Evolutionary conservation across 2,113 vertebrate species (phyloP).

Genomic region (Asarcornis scutulata): DNA sequence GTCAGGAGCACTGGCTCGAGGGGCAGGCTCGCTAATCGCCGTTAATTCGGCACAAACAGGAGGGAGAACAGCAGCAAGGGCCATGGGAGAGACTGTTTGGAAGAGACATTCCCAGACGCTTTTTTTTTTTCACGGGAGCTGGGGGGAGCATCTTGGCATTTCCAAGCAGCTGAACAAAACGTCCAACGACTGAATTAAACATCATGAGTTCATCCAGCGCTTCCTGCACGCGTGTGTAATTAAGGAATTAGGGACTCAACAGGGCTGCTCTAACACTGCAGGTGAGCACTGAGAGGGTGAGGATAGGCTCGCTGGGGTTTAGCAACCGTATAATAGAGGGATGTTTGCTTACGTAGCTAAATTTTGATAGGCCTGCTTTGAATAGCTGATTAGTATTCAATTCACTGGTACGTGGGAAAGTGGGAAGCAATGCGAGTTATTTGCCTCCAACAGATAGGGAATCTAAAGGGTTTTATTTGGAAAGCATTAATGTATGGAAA

Average conservation of each 20-base stretch:
- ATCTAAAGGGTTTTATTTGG: not conserved
- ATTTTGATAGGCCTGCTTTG: accelerated
- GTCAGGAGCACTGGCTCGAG: too few species aligned
- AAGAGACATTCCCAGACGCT: not conserved
- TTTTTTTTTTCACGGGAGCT: not conserved
- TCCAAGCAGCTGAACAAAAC: not conserved
- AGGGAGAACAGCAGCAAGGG: not conserved
- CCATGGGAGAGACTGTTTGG: not conserved
- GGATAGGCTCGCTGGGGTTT: not conserved
- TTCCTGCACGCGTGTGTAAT: not conserved
- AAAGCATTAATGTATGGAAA: not conserved
- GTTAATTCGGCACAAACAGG: not conserved
- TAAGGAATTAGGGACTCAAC: not conserved
- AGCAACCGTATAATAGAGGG: accelerated
- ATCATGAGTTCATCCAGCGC: not conserved
- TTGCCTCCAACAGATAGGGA: not conserved
- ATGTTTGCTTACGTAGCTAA: not conserved
- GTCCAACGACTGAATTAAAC: not conserved
- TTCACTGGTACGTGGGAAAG: not conserved
- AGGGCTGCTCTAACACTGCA: not conserved
- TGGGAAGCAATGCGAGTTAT: not conserved
- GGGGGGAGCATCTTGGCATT: not conserved
- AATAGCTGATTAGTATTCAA: accelerated
- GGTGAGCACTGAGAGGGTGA: not conserved
- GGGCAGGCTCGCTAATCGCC: not conserved